These are phyloP conservation scores for Caenorhabditis drosophilae DNA, from an alignment of 2,888 invertebrate species.

Conservation along the genomic window DNA sequence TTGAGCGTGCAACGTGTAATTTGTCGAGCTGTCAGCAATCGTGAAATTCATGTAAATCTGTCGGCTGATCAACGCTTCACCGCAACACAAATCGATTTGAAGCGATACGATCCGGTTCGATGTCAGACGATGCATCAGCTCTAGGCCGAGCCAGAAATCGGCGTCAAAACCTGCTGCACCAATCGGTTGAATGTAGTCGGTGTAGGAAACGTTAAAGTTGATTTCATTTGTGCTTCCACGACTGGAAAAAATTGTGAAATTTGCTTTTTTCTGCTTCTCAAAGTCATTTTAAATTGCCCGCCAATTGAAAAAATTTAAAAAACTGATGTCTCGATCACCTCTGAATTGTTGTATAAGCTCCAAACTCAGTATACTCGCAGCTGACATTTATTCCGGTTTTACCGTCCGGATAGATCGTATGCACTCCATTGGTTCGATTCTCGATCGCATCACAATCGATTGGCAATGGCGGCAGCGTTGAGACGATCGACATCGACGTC, in stretches of 20 bases:
- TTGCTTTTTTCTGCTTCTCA: too few relatives aligned
- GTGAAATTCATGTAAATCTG: slow-evolving; percentile 39
- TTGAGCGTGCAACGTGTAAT: slow-evolving; percentile 23
- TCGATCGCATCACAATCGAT: slow-evolving; percentile 24
- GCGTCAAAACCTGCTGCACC: slow-evolving; percentile 30
- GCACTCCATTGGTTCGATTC: slow-evolving; percentile 5
- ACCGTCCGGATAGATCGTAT: slow-evolving; percentile 27
- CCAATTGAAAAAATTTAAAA: neutral
- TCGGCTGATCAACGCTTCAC: neutral
- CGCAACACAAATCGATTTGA: slow-evolving; percentile 39
- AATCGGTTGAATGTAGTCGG: slow-evolving; percentile 22
- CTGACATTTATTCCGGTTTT: slow-evolving; percentile 10
- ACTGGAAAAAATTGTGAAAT: slow-evolving; percentile 13
- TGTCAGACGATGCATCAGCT: slow-evolving; percentile 36
- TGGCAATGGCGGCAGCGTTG: slow-evolving; percentile 19
- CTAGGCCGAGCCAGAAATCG: slow-evolving; percentile 48
- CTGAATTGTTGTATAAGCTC: slow-evolving; percentile 31
- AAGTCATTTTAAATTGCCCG: too few relatives aligned
- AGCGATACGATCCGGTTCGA: slow-evolving; percentile 10
- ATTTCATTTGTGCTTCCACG: slow-evolving; percentile 7
- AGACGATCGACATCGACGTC: neutral
- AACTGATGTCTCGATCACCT: slow-evolving; percentile 9
- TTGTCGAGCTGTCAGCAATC: slow-evolving; percentile 14
- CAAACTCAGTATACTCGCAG: slow-evolving; percentile 17
- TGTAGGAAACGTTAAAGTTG: slow-evolving; percentile 13